These are phyloP conservation scores for Chaunax sp. DNA, from an alignment of 2,797 vertebrate species.

Conservation along the genomic window DNA sequence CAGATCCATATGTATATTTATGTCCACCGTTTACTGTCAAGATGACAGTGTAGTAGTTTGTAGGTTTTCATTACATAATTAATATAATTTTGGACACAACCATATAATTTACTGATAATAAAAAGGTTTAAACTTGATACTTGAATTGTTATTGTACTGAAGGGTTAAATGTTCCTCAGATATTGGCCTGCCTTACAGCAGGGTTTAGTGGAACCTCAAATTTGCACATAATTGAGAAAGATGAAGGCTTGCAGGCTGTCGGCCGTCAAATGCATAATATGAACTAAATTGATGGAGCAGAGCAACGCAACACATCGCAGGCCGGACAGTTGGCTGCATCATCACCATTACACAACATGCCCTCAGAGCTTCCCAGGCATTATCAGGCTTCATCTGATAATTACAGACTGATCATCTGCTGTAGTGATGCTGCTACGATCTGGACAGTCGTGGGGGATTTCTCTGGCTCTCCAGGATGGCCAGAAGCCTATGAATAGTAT, in stretches of 20 bases:
- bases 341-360: constrained; percentile 64
- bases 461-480: constrained; percentile 24
- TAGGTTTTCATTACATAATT: background rate
- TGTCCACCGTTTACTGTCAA: background rate
- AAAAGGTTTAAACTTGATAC: background rate
- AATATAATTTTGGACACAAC: background rate
- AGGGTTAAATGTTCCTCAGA: background rate
- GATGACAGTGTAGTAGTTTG: background rate
- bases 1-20: background rate
- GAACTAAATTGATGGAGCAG: constrained; percentile 33
- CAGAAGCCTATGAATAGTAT: constrained; percentile 10
- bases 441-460: constrained; percentile 40
- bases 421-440: constrained; percentile 41
- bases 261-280: constrained; percentile 28
- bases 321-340: constrained; percentile 47
- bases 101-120: background rate
- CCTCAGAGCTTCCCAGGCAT: constrained; percentile 59
- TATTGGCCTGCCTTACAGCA: background rate
- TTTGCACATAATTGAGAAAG: constrained; percentile 33
- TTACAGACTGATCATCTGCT: constrained; percentile 57
- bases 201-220: background rate
- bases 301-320: constrained; percentile 18
- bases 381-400: constrained; percentile 62
- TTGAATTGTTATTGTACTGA: background rate
- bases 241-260: constrained; percentile 11